Base-by-base conservation (phyloP, 2,888 invertebrate genomes). In the Stenurella melanura region DNA sequence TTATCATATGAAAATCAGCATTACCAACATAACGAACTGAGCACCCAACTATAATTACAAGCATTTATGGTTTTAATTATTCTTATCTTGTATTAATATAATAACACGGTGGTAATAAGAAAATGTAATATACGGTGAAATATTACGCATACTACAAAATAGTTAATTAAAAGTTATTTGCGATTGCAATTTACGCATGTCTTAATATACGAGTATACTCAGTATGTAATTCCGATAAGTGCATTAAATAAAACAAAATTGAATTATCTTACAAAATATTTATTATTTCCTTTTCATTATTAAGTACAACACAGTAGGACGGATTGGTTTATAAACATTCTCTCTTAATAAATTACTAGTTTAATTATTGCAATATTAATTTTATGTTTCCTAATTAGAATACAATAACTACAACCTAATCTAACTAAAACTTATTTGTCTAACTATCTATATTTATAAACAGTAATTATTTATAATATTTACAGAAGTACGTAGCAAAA, bases 1-100 rank as follows among this genome's bases (percentile, higher is more conserved):
- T 87, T 88, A 88, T 88, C 88, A 85, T 86, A 86, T 86, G 84
- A 85, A 84, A 86, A 88, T 88, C 88, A 84, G 86, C 81, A 83
- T 84, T 82, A 81, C 82, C 82, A 82, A 83, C 83, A 80, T 84
- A 86, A 84, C 85, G 84, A 86, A 85, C 81, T 79, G 82, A 81
- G 81, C 83, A 81, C 78, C 75, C 82, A 80, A 76, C 86, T 84
- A 85, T 88, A 88, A 89, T 88, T 88, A 88, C 87, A 85, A 87
- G 83, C 88, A 82, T 88, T 88, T 88, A 88, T 83, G 87, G 84
- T 88, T 88, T 88, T 89, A 88, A 88, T 89, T 88, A 88, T 87
- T 85, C 86, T 88, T 88, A 88, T 88, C 88, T 86, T 79, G 83
- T 86, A 87, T 86, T 87, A 88, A 88, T 88, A 85, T 87, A 88